Conservation (phyloP, 2,113 vertebrate species). For the Malurus cyaneus region DNA sequence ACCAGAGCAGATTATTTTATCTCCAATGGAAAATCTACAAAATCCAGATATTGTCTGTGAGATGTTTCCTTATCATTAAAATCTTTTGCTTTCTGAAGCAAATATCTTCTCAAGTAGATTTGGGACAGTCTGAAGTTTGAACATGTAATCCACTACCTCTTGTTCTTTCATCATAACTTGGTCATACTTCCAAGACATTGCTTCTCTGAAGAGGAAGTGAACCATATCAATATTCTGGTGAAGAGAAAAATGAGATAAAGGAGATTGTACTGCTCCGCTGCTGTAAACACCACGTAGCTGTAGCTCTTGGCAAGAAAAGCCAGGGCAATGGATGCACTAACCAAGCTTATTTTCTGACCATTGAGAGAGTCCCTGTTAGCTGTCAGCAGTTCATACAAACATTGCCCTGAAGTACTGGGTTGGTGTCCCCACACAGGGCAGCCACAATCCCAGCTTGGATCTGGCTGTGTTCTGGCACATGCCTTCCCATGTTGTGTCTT, state of each 20-base stretch:
- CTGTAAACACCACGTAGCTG: neutral
- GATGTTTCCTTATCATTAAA: neutral
- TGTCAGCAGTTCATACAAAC: neutral
- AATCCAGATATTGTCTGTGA: neutral
- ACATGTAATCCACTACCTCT: neutral
- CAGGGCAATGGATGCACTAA: neutral
- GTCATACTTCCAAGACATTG: neutral
- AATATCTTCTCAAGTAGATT: neutral
- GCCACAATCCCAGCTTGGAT: rapidly evolving
- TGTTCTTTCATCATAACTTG: neutral
- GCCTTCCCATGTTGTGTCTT: neutral
- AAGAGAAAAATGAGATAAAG: neutral
- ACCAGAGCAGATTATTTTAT: neutral
- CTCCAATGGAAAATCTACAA: neutral
- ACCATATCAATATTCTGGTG: neutral
- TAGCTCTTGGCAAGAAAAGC: neutral
- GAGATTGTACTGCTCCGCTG: neutral
- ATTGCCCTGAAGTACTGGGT: neutral
- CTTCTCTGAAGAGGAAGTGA: neutral
- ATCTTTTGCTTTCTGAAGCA: neutral
- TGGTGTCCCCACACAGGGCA: rapidly evolving
- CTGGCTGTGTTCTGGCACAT: rapidly evolving
- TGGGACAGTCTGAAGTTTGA: neutral
- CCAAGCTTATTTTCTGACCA: neutral
- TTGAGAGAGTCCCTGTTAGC: neutral